phyloP scores from a whole-genome alignment of 2,888 invertebrate species.

The Ophioninae sp. region DNA sequence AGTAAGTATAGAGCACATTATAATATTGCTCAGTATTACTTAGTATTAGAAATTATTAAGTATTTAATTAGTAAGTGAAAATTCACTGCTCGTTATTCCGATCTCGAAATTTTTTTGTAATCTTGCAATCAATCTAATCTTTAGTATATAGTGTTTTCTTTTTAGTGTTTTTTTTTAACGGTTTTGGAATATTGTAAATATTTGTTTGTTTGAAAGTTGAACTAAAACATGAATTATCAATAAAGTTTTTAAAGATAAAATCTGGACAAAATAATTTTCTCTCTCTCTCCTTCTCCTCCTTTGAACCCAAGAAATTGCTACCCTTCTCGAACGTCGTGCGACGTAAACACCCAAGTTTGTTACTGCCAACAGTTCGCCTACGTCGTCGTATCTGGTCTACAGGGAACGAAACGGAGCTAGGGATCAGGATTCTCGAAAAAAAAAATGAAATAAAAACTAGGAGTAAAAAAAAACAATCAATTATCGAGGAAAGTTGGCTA shows the following conservation, averaged over 20 bases:
- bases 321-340: not conserved
- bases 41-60: too few species aligned
- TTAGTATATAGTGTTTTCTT: not conserved
- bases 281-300: not conserved
- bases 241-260: too few species aligned
- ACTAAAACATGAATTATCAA: not conserved
- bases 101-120: too few species aligned
- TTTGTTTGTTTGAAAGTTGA: not conserved
- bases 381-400: conserved; percentile 16
- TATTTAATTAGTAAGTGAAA: too few species aligned
- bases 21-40: too few species aligned
- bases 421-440: conserved; percentile 65
- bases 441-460: conserved; percentile 55
- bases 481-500: conserved; percentile 75
- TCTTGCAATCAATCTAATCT: not conserved
- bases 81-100: too few species aligned
- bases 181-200: not conserved
- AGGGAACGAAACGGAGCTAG: conserved; percentile 3
- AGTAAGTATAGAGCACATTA: too few species aligned
- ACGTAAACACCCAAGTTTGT: conserved; percentile 3
- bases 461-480: conserved; percentile 73
- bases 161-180: not conserved
- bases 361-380: conserved; percentile 22
- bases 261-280: too few species aligned
- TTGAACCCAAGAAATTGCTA: too few species aligned